Percentiles rank a stretch among this genome's conserved stretches.
These are phyloP conservation scores for Eupithecia insigniata DNA, from an alignment of 2,888 invertebrate genomes.

Conservation along the genomic window DNA sequence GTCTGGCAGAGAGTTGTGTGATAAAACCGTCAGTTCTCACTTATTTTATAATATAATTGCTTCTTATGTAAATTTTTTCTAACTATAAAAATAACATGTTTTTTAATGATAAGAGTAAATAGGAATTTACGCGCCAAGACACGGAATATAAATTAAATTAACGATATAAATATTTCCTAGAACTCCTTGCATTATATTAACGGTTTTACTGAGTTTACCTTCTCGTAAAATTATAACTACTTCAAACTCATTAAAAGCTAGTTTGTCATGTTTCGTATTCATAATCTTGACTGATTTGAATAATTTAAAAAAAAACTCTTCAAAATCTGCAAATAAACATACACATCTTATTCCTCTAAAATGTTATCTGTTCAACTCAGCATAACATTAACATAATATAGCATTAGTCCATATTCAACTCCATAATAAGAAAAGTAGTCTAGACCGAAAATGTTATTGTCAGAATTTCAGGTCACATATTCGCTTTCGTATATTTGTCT, in stretches of 20 bases:
- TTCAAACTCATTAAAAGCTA: background rate
- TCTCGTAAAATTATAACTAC: background rate
- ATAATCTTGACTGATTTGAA: too few species aligned
- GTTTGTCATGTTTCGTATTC: too few species aligned
- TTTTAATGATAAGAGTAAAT: too few species aligned
- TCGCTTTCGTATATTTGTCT: conserved; percentile 1
- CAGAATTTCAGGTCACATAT: conserved; percentile 12
- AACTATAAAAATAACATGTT: too few species aligned
- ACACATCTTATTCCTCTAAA: background rate
- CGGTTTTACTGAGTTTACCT: too few species aligned
- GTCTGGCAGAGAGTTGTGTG: background rate
- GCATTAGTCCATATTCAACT: conserved; percentile 2
- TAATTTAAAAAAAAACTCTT: too few species aligned
- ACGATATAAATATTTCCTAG: background rate
- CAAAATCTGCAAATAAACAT: too few species aligned
- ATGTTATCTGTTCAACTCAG: conserved; percentile 3
- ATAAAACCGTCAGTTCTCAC: background rate
- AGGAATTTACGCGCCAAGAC: too few species aligned
- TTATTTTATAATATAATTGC: background rate
- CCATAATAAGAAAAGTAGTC: background rate
- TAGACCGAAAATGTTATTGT: conserved; percentile 12
- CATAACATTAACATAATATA: conserved; percentile 1
- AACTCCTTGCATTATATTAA: background rate
- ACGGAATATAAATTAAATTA: background rate
- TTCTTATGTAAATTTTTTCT: too few species aligned